These are phyloP conservation scores for Hyppa rectilinea DNA, from an alignment of 2,888 invertebrate species.

Conservation along the genomic window DNA sequence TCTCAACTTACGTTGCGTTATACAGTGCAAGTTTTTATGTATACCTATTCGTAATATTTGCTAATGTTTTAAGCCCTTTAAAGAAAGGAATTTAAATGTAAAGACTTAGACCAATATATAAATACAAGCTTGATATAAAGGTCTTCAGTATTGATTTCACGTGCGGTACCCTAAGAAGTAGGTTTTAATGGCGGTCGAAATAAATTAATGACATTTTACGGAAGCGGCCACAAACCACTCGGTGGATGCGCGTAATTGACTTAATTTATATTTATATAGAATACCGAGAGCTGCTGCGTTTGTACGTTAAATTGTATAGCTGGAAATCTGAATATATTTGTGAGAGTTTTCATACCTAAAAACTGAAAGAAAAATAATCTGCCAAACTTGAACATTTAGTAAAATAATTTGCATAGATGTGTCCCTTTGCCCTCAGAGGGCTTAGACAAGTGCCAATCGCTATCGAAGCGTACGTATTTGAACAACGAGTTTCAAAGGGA, in stretches of 20 bases:
- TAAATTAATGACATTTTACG: conserved; percentile 63
- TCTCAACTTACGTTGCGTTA: too few relatives aligned
- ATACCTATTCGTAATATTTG: too few relatives aligned
- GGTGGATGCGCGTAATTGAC: conserved; percentile 56
- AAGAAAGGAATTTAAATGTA: not conserved
- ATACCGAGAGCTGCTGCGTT: conserved; percentile 1
- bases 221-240: conserved; percentile 48
- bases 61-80: too few relatives aligned
- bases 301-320: conserved; percentile 19
- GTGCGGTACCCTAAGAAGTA: conserved; percentile 48
- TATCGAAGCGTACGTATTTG: not conserved
- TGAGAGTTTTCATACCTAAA: not conserved
- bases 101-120: not conserved
- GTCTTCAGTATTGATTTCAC: conserved; percentile 23
- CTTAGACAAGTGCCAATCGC: not conserved
- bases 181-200: conserved; percentile 59
- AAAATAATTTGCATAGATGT: not conserved
- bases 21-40: too few relatives aligned
- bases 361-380: not conserved
- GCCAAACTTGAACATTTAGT: not conserved
- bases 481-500: not conserved
- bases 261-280: conserved; percentile 52
- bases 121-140: not conserved
- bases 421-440: not conserved
- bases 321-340: not conserved